Evolutionary conservation across 35 echinoderm and acorn worm species (phyloP).

Genomic region (Apostichopus californicus): DNA sequence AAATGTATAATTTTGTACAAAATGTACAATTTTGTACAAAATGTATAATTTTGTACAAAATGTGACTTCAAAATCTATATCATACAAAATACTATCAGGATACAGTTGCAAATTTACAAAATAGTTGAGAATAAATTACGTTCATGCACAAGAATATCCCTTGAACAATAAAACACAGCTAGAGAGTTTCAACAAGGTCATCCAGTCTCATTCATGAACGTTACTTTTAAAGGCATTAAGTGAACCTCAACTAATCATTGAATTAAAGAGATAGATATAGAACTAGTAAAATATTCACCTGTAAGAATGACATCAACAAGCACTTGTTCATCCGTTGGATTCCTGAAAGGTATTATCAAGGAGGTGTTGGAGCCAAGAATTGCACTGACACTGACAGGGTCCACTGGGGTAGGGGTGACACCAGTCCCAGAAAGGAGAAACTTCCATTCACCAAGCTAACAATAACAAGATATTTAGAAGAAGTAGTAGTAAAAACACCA

Average conservation of each 20-base stretch:
- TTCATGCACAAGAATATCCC: no score
- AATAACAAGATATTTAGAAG: neutral
- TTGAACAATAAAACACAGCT: no score
- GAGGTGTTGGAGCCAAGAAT: conserved; percentile 88
- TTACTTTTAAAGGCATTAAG: neutral
- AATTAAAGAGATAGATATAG: neutral
- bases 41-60: no score
- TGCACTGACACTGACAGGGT: conserved; percentile 94
- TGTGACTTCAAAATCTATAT: no score
- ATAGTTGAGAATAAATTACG: no score
- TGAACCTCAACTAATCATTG: neutral
- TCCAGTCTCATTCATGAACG: neutral
- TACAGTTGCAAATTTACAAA: no score
- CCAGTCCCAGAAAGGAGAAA: conserved; percentile 88
- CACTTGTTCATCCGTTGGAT: conserved; percentile 80
- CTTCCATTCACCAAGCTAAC: conserved; percentile 91
- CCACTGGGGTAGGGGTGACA: conserved; percentile 73
- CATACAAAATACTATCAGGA: no score
- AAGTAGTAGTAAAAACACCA: neutral
- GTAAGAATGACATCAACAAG: conserved; percentile 86
- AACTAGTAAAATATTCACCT: conserved; percentile 46
- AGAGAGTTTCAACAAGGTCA: neutral
- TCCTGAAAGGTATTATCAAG: conserved; percentile 93
- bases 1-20: no score
- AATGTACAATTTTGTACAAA: no score